Evolutionary conservation across 2,888 invertebrate species (phyloP).

Genomic region (Pycnomerus fuliginosus): DNA sequence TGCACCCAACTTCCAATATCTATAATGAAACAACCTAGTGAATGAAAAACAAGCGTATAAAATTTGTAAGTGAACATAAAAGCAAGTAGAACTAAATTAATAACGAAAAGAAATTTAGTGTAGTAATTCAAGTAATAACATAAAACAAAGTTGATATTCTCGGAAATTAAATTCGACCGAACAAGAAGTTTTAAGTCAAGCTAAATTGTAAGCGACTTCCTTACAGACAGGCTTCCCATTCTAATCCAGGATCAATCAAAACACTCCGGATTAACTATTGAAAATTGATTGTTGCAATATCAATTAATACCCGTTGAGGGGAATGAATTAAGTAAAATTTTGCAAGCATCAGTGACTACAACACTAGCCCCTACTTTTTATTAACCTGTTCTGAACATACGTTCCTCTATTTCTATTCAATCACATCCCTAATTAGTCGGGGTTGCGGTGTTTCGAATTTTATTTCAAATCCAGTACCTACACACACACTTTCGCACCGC

Average conservation of each 20-base stretch:
- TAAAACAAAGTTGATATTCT: conserved; percentile 24
- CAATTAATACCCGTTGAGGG: conserved; percentile 24
- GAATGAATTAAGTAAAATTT: conserved; percentile 20
- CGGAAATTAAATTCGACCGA: conserved; percentile 24
- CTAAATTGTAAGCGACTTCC: not conserved
- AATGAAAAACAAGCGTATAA: conserved; percentile 21
- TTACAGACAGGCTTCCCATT: conserved; percentile 12
- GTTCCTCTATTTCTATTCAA: conserved; percentile 38
- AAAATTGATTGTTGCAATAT: conserved; percentile 27
- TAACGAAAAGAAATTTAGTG: conserved; percentile 24
- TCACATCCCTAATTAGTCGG: too few relatives aligned
- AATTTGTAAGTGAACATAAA: conserved; percentile 25
- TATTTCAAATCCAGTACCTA: too few relatives aligned
- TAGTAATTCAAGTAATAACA: conserved; percentile 22
- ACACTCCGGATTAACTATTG: conserved; percentile 27
- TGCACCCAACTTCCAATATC: conserved; percentile 8
- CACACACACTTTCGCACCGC: too few relatives aligned
- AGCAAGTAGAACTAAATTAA: conserved; percentile 24
- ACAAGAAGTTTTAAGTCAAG: conserved; percentile 26
- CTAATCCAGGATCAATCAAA: conserved; percentile 26
- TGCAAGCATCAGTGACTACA: conserved; percentile 2
- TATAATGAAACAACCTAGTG: conserved; percentile 19
- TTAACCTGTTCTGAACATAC: not conserved
- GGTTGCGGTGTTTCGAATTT: too few relatives aligned
- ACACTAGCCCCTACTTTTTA: not conserved